Conservation (phyloP, 2,888 invertebrate genomes). For the Morpho helenor region DNA sequence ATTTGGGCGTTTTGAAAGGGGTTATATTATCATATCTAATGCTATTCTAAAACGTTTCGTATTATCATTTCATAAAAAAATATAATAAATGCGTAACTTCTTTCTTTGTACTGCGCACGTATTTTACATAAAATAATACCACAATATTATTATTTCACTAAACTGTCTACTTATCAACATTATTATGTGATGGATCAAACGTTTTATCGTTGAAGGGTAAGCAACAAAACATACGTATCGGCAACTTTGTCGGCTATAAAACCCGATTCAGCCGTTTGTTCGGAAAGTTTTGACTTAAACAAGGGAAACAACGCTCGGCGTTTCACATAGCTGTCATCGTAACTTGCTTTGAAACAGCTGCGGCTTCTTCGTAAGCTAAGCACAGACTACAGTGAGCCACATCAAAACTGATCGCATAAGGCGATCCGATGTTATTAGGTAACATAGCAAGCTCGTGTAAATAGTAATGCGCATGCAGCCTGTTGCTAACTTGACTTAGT, state of each 20-base stretch:
- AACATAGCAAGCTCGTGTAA: too few relatives aligned
- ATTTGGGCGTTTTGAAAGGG: too few relatives aligned
- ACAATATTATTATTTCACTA: background rate
- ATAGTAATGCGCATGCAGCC: too few relatives aligned
- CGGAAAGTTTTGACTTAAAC: constrained; percentile 21
- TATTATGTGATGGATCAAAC: constrained; percentile 9
- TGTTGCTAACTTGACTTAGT: too few relatives aligned
- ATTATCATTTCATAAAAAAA: too few relatives aligned
- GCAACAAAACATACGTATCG: constrained; percentile 15
- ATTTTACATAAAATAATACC: too few relatives aligned
- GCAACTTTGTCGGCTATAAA: constrained; percentile 16
- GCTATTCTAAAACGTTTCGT: too few relatives aligned
- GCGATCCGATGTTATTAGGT: too few relatives aligned
- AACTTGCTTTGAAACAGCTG: constrained; percentile 24
- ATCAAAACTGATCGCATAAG: too few relatives aligned
- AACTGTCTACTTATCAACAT: background rate
- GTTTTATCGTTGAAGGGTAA: constrained; percentile 11
- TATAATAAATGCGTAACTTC: too few relatives aligned
- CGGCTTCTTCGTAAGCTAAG: constrained; percentile 12
- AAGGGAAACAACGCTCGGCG: constrained; percentile 14
- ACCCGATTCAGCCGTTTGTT: constrained; percentile 15
- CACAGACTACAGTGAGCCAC: background rate
- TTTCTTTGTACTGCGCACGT: too few relatives aligned
- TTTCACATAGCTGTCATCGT: constrained; percentile 20
- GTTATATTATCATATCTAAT: too few relatives aligned